Evolutionary conservation across 2,797 vertebrate genomes (phyloP), one percentile per base, ranked within the genome.

Genomic region (Caiman crocodilus): DNA sequence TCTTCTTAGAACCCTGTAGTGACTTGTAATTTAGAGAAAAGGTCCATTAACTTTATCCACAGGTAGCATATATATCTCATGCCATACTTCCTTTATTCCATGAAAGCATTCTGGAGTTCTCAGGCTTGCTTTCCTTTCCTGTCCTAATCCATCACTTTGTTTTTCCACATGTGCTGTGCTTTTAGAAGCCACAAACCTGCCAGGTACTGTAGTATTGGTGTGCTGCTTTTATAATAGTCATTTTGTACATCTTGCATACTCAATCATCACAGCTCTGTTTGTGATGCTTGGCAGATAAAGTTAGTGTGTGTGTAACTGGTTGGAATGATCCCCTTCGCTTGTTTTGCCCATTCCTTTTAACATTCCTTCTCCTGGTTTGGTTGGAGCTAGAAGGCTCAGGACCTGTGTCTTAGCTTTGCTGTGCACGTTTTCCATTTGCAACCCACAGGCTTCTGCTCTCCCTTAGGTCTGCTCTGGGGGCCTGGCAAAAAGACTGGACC

Each of bases 121-220:
- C 91, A 97, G 87, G 79, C 94, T 90, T 14, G 1, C 90, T 97
- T 97, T 97, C 77, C 88, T 97, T 94, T 96, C 89, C 93, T 97
- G 18, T 94, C 94, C 98, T 98, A 98, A 98, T 98, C 96, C 95
- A 94, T 97, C 95, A 96, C 97, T 98, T 95, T 98, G 96, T 98
- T 98, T 99, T 98, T 98, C 97, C 97, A 97, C 97, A 97, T 98
- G 97, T 98, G 97, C 98, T 97, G 97, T 98, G 93, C 98, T 98
- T 98, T 98, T 98, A 99, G 98, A 98, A 98, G 97, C 98, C 98
- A 98, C 98, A 99, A 97, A 99, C 97, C 98, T 97, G 97, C 98
- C 98, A 99, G 98, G 98, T 99, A 98, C 97, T 98, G 98, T 98
- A 98, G 97, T 97, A 92, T 94, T 97, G 98, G 94, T 97, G 97